phyloP scores from a whole-genome alignment of 2,797 vertebrate genomes.

The Falco rusticolus region DNA sequence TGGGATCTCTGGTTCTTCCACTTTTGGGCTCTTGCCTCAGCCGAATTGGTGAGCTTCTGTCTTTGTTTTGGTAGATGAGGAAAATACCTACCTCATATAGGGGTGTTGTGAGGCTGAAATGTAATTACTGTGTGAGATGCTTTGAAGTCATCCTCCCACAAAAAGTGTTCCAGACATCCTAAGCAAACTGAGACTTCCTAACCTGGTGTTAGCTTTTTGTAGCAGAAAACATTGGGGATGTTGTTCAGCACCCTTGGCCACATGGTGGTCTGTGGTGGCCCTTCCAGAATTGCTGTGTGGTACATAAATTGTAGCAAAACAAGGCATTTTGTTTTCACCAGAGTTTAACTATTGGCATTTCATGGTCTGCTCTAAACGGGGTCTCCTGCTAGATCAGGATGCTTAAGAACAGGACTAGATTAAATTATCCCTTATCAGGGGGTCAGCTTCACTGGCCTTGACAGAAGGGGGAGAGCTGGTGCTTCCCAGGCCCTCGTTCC shows the following conservation, averaged over 20 bases:
- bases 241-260: background rate
- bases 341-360: background rate
- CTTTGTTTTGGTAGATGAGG: background rate
- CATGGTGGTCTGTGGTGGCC: background rate
- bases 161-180: background rate
- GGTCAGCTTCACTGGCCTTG: background rate
- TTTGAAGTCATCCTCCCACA: background rate
- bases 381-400: background rate
- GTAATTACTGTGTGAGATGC: background rate
- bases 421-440: background rate
- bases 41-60: background rate
- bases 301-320: background rate
- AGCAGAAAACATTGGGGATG: background rate
- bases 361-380: background rate
- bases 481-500: background rate
- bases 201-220: background rate
- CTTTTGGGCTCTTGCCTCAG: background rate
- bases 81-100: conserved; percentile 7
- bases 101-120: conserved; percentile 19
- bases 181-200: background rate
- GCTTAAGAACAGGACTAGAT: background rate
- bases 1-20: background rate
- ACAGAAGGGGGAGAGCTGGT: background rate
- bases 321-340: background rate
- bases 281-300: background rate